Percentiles rank a stretch among this genome's conserved stretches.
Conservation (phyloP, 2,113 vertebrate species). For the Eupsittula cactorum region DNA sequence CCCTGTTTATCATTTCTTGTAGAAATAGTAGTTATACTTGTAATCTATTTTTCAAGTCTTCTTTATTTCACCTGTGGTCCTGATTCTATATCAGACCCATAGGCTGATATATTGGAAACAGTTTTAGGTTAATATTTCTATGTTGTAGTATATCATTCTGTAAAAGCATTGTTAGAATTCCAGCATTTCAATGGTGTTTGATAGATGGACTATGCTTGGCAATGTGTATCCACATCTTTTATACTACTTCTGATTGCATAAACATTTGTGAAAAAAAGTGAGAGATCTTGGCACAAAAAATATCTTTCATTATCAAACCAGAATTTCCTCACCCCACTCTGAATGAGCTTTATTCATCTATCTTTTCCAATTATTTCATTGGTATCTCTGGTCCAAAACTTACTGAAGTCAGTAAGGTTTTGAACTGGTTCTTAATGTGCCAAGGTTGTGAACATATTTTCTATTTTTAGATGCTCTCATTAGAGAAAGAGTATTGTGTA, state of each 20-base stretch:
- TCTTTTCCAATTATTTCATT: not conserved
- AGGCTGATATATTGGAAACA: not conserved
- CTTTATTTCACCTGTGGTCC: not conserved
- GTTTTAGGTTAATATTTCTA: not conserved
- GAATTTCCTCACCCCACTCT: not conserved
- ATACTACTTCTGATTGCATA: not conserved
- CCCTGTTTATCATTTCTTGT: not conserved
- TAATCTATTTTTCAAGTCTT: not conserved
- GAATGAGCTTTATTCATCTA: not conserved
- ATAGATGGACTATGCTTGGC: not conserved
- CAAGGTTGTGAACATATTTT: not conserved
- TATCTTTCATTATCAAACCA: not conserved
- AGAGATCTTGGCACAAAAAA: not conserved
- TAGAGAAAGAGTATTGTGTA: not conserved
- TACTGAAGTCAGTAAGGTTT: not conserved
- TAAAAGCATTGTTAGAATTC: conserved; percentile 7
- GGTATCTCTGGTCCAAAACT: not conserved
- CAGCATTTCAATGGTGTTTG: not conserved
- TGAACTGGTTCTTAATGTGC: not conserved
- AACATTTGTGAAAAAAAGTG: not conserved
- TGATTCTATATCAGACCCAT: not conserved
- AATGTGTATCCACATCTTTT: not conserved
- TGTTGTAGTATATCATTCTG: not conserved
- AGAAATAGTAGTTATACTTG: not conserved
- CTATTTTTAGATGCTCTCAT: not conserved